phyloP scores from a whole-genome alignment of 1,140 invertebrate species.

The Dreissena rostriformis region DNA sequence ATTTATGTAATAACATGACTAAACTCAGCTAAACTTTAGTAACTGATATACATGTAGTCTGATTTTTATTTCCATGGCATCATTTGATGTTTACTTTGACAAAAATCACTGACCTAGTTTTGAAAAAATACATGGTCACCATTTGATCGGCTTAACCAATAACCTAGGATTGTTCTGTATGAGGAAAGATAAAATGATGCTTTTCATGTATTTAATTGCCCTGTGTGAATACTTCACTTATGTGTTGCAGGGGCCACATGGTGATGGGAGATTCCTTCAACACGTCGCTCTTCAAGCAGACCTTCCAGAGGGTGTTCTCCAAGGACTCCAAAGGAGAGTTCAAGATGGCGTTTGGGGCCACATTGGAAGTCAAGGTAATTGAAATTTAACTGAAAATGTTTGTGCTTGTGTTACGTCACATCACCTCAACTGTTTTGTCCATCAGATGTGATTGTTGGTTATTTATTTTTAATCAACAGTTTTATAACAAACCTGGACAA shows the following conservation, averaged over 20 bases:
- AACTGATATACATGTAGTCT: too few relatives aligned
- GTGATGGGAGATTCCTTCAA: slow-evolving; percentile 99
- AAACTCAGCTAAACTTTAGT: too few relatives aligned
- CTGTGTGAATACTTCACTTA: slow-evolving; percentile 6
- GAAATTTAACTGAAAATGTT: background rate
- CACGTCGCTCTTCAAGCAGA: slow-evolving; percentile 99
- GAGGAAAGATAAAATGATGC: too few relatives aligned
- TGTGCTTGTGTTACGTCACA: background rate
- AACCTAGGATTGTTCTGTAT: too few relatives aligned
- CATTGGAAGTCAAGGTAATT: slow-evolving; percentile 93
- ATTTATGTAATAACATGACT: too few relatives aligned
- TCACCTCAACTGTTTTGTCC: background rate
- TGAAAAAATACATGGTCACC: too few relatives aligned
- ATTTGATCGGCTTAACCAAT: too few relatives aligned
- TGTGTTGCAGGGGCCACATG: slow-evolving; percentile 93
- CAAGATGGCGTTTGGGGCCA: slow-evolving; percentile 99
- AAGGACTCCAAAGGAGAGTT: slow-evolving; percentile 96
- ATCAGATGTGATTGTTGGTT: background rate
- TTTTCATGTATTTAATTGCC: background rate
- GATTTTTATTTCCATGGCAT: too few relatives aligned
- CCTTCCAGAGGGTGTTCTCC: slow-evolving; percentile 98
- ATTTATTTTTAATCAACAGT: too few relatives aligned
- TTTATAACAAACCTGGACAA: background rate
- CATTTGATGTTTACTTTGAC: too few relatives aligned
- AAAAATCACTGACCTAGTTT: too few relatives aligned